Evolutionary conservation across 2,797 vertebrate genomes (phyloP), one percentile per base, ranked within the genome.

Genomic region (Malurus leucopterus): DNA sequence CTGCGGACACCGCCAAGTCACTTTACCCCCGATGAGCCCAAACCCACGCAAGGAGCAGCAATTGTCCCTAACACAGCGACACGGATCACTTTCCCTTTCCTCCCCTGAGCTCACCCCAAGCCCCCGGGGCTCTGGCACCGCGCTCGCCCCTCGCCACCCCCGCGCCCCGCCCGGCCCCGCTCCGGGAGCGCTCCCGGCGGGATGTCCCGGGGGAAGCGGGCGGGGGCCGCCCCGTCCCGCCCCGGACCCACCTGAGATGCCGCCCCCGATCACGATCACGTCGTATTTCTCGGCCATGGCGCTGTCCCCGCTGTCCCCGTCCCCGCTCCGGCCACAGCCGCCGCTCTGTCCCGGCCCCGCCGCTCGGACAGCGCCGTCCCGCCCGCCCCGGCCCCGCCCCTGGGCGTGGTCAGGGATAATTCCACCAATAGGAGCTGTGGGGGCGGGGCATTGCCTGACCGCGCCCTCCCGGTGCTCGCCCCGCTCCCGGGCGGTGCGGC

Each of bases 241-340:
- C 23, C 30, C 18, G 1, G 8, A 68, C 92, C 50, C 65, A 93
- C 94, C 94, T 83, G 94, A 95, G 80, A 95, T 93, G 50, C 94
- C 94, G n/a, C 26, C 94, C 29, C 94, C 94, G 62, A 93, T 36
- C 69, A 93, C 94, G 14, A 93, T 32, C 77, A 95, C 94, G 19
- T 95, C 94, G 84, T n/a, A 92, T 26, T 4, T 73, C 84, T 85
- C 32, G 11, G 61, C 73, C 92, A 92, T 83, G 84, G 41, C 15
- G 10, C 20, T 20, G 15, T 15, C 29, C 13, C 9, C 17, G 27
- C 51, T 15, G 14, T 6, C n/a, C 49, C 68, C 3, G 26, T 1
- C 43, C 61, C 43, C 3, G 20, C 47, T 23, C 54, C 54, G 10
- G 21, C 49, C 50, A 9, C 54, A 5, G 29, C 59, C 8, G 15